phyloP scores from a whole-genome alignment of 2,888 invertebrate species.

The Pyralis farinalis region DNA sequence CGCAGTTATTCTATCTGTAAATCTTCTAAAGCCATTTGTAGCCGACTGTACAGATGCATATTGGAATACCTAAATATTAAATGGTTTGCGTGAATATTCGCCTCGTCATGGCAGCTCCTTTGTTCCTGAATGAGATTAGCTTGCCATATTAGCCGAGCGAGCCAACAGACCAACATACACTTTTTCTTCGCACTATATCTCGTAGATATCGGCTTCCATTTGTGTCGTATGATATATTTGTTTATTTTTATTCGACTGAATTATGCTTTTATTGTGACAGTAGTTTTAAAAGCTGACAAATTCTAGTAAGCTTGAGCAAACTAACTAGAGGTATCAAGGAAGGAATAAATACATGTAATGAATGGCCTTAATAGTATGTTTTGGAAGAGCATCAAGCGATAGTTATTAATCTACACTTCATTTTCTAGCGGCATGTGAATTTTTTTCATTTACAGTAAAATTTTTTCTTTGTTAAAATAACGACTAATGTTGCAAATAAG shows the following conservation, averaged over 20 bases:
- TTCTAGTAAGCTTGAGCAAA: too few relatives aligned
- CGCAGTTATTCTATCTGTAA: background rate
- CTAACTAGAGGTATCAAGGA: too few relatives aligned
- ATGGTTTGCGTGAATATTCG: constrained; percentile 70
- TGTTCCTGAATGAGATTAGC: constrained; percentile 68
- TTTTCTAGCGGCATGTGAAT: too few relatives aligned
- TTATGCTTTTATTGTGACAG: background rate
- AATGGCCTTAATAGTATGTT: too few relatives aligned
- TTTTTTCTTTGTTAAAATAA: too few relatives aligned
- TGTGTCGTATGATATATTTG: constrained; percentile 30
- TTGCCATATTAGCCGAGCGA: constrained; percentile 64
- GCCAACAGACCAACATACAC: constrained; percentile 37
- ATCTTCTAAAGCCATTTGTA: constrained; percentile 24
- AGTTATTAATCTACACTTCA: too few relatives aligned
- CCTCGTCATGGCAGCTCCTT: constrained; percentile 74
- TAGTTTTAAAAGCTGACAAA: too few relatives aligned
- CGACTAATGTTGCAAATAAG: too few relatives aligned
- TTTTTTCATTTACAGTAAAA: too few relatives aligned
- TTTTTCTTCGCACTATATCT: constrained; percentile 49
- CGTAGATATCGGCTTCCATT: constrained; percentile 33
- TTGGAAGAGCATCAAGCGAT: too few relatives aligned
- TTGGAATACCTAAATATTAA: constrained; percentile 76
- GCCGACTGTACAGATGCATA: constrained; percentile 51
- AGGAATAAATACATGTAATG: too few relatives aligned
- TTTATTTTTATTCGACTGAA: constrained; percentile 11